Evolutionary conservation across 2,797 vertebrate species (phyloP).

Genomic region (Artibeus lituratus): DNA sequence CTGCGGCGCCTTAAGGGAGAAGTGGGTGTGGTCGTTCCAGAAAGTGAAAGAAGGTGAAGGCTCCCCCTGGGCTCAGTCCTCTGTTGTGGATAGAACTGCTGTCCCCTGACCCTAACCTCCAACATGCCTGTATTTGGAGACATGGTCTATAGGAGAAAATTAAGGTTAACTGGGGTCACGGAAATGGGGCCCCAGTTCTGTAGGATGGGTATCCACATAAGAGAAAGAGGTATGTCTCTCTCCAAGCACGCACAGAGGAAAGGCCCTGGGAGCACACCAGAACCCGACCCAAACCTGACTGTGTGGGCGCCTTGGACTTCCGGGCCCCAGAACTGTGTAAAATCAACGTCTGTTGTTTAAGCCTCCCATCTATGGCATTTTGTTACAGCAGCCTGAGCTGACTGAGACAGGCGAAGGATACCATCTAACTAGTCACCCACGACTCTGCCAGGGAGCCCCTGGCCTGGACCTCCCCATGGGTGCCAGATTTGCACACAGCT

Average conservation of each 20-base stretch:
- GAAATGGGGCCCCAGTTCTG: not conserved
- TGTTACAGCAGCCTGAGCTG: not conserved
- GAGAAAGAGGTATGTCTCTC: not conserved
- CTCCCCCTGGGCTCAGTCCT: not conserved
- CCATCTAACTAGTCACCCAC: not conserved
- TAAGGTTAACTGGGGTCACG: not conserved
- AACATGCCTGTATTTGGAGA: not conserved
- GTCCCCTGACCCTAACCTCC: not conserved
- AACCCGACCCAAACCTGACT: not conserved
- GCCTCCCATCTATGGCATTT: not conserved
- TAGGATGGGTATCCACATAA: not conserved
- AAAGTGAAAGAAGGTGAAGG: not conserved
- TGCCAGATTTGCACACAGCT: accelerated
- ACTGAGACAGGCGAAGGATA: not conserved
- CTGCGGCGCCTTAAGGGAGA: not conserved
- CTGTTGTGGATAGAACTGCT: not conserved
- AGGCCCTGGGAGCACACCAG: not conserved
- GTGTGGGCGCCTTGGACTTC: not conserved
- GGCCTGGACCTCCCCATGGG: not conserved
- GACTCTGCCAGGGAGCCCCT: not conserved
- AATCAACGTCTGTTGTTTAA: not conserved
- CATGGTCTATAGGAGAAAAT: not conserved
- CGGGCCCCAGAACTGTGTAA: not conserved
- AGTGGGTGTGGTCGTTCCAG: not conserved
- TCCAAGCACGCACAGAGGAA: not conserved